Evolutionary conservation across 2,888 invertebrate species (phyloP), one percentile per base, ranked within the genome.

Genomic region (Arge pagana): DNA sequence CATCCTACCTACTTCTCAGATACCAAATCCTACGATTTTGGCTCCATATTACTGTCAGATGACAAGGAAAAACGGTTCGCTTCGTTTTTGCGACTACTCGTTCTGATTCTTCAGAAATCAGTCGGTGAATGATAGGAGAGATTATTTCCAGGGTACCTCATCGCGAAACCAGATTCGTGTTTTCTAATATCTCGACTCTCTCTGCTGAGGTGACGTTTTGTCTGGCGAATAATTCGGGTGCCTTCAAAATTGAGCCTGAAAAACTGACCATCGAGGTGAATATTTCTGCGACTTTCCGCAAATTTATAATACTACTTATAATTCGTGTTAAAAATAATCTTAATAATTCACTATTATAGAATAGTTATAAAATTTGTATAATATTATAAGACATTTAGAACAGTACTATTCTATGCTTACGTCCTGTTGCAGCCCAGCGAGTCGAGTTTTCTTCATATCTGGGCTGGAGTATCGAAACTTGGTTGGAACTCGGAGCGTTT

Each of bases 171-270:
- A 71, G 72, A 7, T 79, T 85, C 3, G 76, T 79, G 53, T 72
- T 85, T 26, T 78, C 75, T 58, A 86, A 85, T 67, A 72, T 78
- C 28, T 84, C 85, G 0, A 67, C 78, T 1, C 76, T 85, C 48
- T 71, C 77, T 2, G 80, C 81, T 11, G 74, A 80, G 45, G 71
- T 83, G 35, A 67, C 65, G 6, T 78, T 83, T 21, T 77, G 77
- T 51, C 78, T 84, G 56, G 60, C 76, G 35, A 76, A 78, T 1
- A 78, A 58, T 35, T 37, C 76, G 2, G 64, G 71, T 4, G 71
- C 77, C n/a, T 85, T 84, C 66, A 61, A 74, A 55, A 71, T 81
- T 31, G 70, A 80, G 26, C 78, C 80, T 53, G 69, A 63, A 40
- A 43, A 57, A 45, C 28, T 67, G 8, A 35, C 52, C 23, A 63